Percentiles rank a stretch among this genome's conserved stretches.
These are phyloP conservation scores for Petrosia ficiformis DNA, from an alignment of 37 sponge, comb jelly and placozoan genomes.

Conservation along the genomic window DNA sequence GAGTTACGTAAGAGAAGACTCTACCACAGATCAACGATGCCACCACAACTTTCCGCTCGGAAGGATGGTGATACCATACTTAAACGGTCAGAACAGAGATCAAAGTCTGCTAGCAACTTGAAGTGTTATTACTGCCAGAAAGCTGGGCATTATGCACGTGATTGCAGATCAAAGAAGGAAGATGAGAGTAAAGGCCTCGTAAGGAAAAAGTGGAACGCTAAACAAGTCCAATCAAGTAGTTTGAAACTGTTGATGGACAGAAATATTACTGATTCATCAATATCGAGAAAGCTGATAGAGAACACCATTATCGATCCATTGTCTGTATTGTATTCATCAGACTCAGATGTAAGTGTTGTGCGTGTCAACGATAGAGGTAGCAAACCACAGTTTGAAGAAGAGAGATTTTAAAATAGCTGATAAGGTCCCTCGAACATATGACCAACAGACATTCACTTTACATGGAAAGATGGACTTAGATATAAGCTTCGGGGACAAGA, in stretches of 20 bases:
- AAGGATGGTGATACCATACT: background rate
- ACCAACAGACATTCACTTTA: too few species aligned
- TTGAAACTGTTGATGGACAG: too few species aligned
- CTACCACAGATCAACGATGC: slow-evolving; percentile 1
- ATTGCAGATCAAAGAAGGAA: slow-evolving; percentile 4
- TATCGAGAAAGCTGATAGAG: too few species aligned
- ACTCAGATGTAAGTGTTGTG: slow-evolving; percentile 9
- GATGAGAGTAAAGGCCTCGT: too few species aligned
- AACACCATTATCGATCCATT: too few species aligned
- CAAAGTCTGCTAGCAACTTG: background rate
- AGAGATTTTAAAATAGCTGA: too few species aligned
- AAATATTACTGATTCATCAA: too few species aligned
- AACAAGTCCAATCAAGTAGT: too few species aligned
- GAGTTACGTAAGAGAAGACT: slow-evolving; percentile 22
- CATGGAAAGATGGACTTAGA: too few species aligned
- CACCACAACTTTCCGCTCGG: background rate
- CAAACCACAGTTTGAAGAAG: slow-evolving; percentile 27
- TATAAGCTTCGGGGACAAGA: too few species aligned
- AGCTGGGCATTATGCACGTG: slow-evolving; percentile 5
- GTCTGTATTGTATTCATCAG: background rate
- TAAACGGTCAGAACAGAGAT: background rate
- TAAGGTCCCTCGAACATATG: too few species aligned
- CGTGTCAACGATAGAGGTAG: slow-evolving; percentile 33
- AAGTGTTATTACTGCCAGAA: slow-evolving; percentile 2
- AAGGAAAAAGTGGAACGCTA: too few species aligned